Percentiles rank a stretch among this genome's conserved stretches.
Conservation (phyloP, 1,140 invertebrate species). For the Trichonephila clavata region DNA sequence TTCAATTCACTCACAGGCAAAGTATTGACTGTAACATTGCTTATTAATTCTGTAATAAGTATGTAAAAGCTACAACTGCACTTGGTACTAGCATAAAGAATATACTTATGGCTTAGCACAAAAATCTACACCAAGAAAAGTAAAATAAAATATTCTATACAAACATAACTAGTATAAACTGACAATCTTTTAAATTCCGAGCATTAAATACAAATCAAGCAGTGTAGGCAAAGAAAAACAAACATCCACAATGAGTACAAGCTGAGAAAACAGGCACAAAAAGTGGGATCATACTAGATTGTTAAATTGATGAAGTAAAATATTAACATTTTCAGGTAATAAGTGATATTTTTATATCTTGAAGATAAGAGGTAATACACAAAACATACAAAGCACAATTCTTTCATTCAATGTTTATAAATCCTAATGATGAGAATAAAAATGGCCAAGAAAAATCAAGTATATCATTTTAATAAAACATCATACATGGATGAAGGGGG, state of each 20-base stretch:
- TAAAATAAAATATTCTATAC: constrained; percentile 51
- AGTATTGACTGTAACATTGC: constrained; percentile 32
- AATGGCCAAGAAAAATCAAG: constrained; percentile 59
- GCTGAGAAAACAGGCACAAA: constrained; percentile 71
- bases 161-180: constrained; percentile 60
- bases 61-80: constrained; percentile 50
- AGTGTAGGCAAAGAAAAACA: constrained; percentile 47
- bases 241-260: constrained; percentile 64
- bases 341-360: constrained; percentile 41
- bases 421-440: constrained; percentile 37
- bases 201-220: constrained; percentile 58
- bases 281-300: constrained; percentile 37
- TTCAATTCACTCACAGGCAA: background rate
- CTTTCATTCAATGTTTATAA: constrained; percentile 27
- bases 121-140: constrained; percentile 48
- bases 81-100: constrained; percentile 71
- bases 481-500: constrained; percentile 33
- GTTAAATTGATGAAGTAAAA: constrained; percentile 61
- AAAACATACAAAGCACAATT: constrained; percentile 63
- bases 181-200: constrained; percentile 51
- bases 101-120: constrained; percentile 65
- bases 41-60: constrained; percentile 43
- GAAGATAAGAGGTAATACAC: constrained; percentile 56
- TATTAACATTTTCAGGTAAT: constrained; percentile 29
- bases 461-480: constrained; percentile 59